Percentiles rank a stretch among this genome's conserved stretches.
phyloP scores from a whole-genome alignment of 2,797 vertebrate genomes.

The Sorex maritimensis region DNA sequence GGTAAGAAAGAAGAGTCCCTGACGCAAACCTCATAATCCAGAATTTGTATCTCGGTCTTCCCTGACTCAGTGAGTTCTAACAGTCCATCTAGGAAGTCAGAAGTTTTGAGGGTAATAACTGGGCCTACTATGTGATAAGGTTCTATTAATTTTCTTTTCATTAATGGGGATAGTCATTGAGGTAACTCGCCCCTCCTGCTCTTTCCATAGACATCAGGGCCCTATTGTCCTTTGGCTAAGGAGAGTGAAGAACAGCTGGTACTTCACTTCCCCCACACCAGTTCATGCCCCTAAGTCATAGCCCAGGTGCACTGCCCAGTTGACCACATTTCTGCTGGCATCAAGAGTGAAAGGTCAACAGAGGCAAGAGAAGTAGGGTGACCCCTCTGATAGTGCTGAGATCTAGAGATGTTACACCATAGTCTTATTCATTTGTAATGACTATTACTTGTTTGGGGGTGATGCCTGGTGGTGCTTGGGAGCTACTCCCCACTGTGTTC shows the following conservation, averaged over 20 bases:
- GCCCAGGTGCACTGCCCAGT: no score
- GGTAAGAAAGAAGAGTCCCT: not conserved
- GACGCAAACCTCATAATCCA: not conserved
- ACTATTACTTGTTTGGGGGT: no score
- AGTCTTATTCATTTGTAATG: not conserved
- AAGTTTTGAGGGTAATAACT: not conserved
- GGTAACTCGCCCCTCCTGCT: not conserved
- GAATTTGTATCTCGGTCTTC: fast-evolving
- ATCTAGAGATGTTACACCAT: not conserved
- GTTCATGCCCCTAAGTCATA: no score
- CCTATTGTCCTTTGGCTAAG: not conserved
- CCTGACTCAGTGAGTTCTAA: fast-evolving
- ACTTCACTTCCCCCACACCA: fast-evolving
- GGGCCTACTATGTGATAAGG: not conserved
- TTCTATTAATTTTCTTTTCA: no score
- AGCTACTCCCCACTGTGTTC: no score
- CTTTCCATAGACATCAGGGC: no score
- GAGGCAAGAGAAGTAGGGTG: no score
- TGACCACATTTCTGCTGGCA: not conserved
- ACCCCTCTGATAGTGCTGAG: fast-evolving
- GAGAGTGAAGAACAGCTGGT: not conserved
- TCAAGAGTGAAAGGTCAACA: not conserved
- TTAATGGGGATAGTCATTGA: not conserved
- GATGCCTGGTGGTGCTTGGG: not conserved
- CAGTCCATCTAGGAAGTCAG: not conserved